A percentile compares a stretch with the other conserved stretches of the same genome.
Evolutionary conservation across 2,888 invertebrate genomes (phyloP).

Genomic region (Empis stercorea): DNA sequence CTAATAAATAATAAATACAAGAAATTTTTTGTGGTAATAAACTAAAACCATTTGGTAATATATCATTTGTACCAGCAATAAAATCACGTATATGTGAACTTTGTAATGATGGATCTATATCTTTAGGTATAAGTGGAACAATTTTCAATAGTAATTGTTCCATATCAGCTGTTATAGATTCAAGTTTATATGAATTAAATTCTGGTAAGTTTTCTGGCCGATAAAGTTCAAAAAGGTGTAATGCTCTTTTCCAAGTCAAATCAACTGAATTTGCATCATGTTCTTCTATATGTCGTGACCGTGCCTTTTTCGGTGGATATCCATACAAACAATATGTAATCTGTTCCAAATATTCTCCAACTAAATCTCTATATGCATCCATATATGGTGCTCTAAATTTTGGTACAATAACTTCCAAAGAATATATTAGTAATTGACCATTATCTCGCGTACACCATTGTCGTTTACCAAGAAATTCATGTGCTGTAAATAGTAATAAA

Average conservation of each 20-base stretch:
- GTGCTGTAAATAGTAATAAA: constrained; percentile 65
- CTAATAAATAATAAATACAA: constrained; percentile 79
- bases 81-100: constrained; percentile 51
- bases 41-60: constrained; percentile 41
- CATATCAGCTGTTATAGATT: constrained; percentile 71
- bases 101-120: constrained; percentile 51
- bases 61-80: constrained; percentile 47
- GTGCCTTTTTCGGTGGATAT: constrained; percentile 57
- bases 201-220: constrained; percentile 67
- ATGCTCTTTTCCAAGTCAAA: constrained; percentile 60
- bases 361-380: constrained; percentile 49
- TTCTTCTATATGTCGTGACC: constrained; percentile 34
- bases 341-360: constrained; percentile 73
- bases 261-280: constrained; percentile 60
- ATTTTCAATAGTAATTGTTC: constrained; percentile 61
- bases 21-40: constrained; percentile 47
- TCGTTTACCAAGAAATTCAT: constrained; percentile 69
- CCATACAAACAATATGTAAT: constrained; percentile 68
- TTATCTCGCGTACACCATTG: constrained; percentile 68
- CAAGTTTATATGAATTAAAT: constrained; percentile 60
- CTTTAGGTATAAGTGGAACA: constrained; percentile 51
- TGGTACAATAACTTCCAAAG: constrained; percentile 60
- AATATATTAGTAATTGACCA: constrained; percentile 66
- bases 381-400: constrained; percentile 52
- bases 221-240: constrained; percentile 68